Evolutionary conservation across 2,113 vertebrate genomes (phyloP), one percentile per base, ranked within the genome.

Genomic region (Pipra filicauda): DNA sequence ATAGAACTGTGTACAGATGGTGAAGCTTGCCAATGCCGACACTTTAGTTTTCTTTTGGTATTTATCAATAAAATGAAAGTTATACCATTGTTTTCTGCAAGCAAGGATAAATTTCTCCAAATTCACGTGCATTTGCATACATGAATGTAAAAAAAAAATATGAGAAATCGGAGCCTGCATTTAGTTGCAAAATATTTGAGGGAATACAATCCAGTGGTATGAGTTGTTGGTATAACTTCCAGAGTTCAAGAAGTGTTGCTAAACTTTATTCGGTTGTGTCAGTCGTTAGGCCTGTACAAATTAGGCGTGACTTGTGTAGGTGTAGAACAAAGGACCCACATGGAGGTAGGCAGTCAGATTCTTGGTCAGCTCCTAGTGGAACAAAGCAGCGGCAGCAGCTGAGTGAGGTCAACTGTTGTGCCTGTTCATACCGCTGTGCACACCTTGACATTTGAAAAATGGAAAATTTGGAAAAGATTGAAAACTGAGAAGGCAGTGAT

Each of bases 261-360:
- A 64, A 91, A 75, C 85, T 81, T 84, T 70, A 46, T 84, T 87
- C 81, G 61, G 33, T 87, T 82, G 52, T 92, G 86, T 94, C 44
- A 48, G 87, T 91, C 70, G 80, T 85, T 43, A 64, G 90, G 61
- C 48, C 57, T 81, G 65, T 87, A 91, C 87, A 89, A 87, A 87
- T 96, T 88, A 85, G 81, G 81, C 0, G 0, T 91, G 94, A 79
- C 78, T 88, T 72, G 35, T 62, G 58, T 90, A 93, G 89, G 82
- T 95, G 78, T 85, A 73, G 88, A 91, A 90, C 77, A 93, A 94
- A 93, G 88, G 46, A 58, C 71, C 41, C 71, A 49, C 54, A 12
- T 57, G 78, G 85, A 88, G 91, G 87, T 93, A 71, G 78, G 78
- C 74, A 91, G 76, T 84, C 70, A 69, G 61, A 72, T 80, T 91